phyloP scores from a whole-genome alignment of 2,113 vertebrate genomes.

The Trichechus manatus region DNA sequence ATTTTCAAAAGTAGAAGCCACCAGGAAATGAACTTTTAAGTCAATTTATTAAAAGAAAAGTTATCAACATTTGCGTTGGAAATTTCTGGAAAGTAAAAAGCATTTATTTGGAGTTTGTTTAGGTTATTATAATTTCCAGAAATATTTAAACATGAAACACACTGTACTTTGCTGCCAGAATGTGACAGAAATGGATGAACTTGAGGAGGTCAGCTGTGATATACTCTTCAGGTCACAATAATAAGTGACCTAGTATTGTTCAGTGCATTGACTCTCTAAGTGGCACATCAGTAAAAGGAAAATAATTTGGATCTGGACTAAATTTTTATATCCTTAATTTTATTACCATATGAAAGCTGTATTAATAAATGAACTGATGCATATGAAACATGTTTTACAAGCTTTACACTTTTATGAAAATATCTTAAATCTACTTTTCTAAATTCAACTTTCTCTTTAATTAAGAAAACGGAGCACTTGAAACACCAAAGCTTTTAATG shows the following conservation, averaged over 20 bases:
- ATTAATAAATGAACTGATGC: not conserved
- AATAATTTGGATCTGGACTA: conserved; percentile 10
- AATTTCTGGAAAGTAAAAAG: not conserved
- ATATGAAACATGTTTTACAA: not conserved
- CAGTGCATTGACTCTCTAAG: not conserved
- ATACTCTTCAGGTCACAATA: not conserved
- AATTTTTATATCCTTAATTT: not conserved
- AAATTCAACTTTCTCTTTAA: not conserved
- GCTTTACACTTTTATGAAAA: not conserved
- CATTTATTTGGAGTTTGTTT: not conserved
- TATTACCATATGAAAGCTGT: not conserved
- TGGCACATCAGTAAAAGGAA: not conserved
- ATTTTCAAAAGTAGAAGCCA: conserved; percentile 23
- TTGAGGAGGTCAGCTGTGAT: not conserved
- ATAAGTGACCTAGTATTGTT: conserved; percentile 2
- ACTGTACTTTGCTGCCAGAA: not conserved
- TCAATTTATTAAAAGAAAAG: not conserved
- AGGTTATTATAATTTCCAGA: conserved; percentile 24
- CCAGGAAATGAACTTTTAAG: not conserved
- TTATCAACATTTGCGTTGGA: not conserved
- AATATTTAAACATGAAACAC: conserved; percentile 8
- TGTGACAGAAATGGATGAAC: conserved; percentile 38
- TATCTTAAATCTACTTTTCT: not conserved
- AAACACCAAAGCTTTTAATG: not conserved
- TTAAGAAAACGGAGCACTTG: not conserved